Conservation (phyloP, 2,797 vertebrate genomes). For the Cossypha polioptera region DNA sequence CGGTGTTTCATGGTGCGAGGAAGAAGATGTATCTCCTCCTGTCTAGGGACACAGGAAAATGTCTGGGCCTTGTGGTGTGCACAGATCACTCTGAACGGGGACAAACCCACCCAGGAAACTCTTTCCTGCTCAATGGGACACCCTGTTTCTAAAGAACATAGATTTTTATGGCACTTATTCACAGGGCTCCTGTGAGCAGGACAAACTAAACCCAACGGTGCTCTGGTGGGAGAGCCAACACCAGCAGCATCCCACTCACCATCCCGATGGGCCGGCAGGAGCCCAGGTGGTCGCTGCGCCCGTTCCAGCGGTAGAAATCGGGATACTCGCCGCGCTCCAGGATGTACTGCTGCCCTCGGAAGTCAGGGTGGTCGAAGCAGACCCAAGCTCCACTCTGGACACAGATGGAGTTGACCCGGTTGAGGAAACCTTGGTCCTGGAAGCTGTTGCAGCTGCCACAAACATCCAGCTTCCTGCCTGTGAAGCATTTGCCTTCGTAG, state of each 20-base stretch:
- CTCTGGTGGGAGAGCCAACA: rapidly evolving
- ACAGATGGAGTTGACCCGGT: slow-evolving; percentile 87
- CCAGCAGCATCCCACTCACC: slow-evolving; percentile 74
- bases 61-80: neutral
- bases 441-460: slow-evolving; percentile 89
- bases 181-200: rapidly evolving
- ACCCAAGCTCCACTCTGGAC: slow-evolving; percentile 90
- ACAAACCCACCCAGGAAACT: neutral
- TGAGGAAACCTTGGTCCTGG: slow-evolving; percentile 90
- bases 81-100: rapidly evolving
- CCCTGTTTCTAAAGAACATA: neutral
- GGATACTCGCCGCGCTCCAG: slow-evolving; percentile 91
- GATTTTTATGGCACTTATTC: neutral
- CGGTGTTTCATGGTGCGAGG: rapidly evolving
- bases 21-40: neutral
- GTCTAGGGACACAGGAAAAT: neutral
- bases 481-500: slow-evolving; percentile 91
- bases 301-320: slow-evolving; percentile 89
- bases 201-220: rapidly evolving
- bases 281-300: slow-evolving; percentile 90
- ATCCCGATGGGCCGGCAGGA: slow-evolving; percentile 89
- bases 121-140: neutral
- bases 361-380: slow-evolving; percentile 89
- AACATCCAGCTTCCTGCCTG: slow-evolving; percentile 87
- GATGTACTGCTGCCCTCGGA: slow-evolving; percentile 90